These are phyloP conservation scores for Cetonia aurata DNA, from an alignment of 2,888 invertebrate species.

Conservation along the genomic window DNA sequence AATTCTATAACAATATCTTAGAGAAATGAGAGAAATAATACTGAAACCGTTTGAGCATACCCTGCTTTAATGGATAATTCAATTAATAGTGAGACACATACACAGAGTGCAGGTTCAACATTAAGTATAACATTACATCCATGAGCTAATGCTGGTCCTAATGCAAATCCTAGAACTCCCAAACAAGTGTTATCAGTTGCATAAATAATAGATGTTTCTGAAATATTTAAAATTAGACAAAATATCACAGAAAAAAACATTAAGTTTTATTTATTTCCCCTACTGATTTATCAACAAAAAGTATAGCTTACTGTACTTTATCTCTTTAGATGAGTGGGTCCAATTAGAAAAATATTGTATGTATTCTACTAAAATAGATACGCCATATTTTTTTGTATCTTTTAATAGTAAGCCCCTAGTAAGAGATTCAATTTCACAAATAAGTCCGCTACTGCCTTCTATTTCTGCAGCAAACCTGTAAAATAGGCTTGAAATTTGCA, in stretches of 20 bases:
- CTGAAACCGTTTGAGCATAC: constrained; percentile 14
- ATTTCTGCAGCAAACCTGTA: constrained; percentile 37
- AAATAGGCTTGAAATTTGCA: background rate
- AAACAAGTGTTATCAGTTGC: constrained; percentile 29
- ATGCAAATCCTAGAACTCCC: constrained; percentile 29
- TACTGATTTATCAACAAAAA: background rate
- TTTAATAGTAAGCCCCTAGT: constrained; percentile 31
- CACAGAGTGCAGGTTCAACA: constrained; percentile 26
- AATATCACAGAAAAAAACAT: background rate
- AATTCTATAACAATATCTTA: constrained; percentile 34
- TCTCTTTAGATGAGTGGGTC: constrained; percentile 3
- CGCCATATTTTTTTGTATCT: constrained; percentile 40
- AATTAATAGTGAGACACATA: constrained; percentile 28
- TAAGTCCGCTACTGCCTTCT: constrained; percentile 34
- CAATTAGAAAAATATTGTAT: constrained; percentile 39
- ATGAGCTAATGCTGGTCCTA: constrained; percentile 35
- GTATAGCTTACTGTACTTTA: background rate
- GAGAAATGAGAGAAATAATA: background rate
- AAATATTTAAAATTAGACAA: background rate
- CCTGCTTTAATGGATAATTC: constrained; percentile 38
- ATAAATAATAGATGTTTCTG: constrained; percentile 6
- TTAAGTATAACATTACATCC: constrained; percentile 32
- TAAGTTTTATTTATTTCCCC: constrained; percentile 5
- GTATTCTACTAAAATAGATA: constrained; percentile 25
- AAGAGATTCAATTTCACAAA: constrained; percentile 31